These are phyloP conservation scores for Synaphobranchus kaupii DNA, from an alignment of 2,797 vertebrate genomes.

Conservation along the genomic window DNA sequence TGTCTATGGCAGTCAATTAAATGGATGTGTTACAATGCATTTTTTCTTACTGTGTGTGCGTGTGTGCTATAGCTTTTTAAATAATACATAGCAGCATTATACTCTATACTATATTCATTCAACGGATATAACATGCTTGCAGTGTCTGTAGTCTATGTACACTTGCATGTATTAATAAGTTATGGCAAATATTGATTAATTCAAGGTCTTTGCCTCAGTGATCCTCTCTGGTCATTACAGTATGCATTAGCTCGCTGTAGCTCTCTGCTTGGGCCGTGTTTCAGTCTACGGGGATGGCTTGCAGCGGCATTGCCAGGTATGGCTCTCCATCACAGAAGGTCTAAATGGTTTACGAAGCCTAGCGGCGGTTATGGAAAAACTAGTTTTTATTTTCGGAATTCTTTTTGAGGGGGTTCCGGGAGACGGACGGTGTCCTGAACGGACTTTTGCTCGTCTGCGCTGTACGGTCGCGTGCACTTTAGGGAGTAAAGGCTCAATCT, in stretches of 20 bases:
- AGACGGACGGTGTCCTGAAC: not conserved
- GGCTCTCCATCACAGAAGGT: not conserved
- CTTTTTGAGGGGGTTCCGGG: not conserved
- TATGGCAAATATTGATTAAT: not conserved
- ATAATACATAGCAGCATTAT: not conserved
- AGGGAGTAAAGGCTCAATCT: not conserved
- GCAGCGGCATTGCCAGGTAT: not conserved
- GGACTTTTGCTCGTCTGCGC: not conserved
- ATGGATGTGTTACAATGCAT: not conserved
- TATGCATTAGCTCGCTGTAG: not conserved
- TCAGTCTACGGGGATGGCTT: not conserved
- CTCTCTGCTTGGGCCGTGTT: not conserved
- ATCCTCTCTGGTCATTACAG: not conserved
- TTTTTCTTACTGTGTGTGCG: not conserved
- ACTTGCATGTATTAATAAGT: not conserved
- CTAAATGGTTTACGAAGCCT: not conserved
- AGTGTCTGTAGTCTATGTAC: not conserved
- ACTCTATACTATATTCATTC: not conserved
- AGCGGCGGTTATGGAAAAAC: not conserved
- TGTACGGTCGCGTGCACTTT: not conserved
- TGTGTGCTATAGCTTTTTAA: not conserved
- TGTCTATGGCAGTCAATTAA: not conserved
- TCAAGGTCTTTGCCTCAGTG: not conserved
- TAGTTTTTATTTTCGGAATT: not conserved
- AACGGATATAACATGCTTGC: not conserved